These are phyloP conservation scores for Drosophila lacicola DNA, from an alignment of 2,888 invertebrate genomes.

Conservation along the genomic window DNA sequence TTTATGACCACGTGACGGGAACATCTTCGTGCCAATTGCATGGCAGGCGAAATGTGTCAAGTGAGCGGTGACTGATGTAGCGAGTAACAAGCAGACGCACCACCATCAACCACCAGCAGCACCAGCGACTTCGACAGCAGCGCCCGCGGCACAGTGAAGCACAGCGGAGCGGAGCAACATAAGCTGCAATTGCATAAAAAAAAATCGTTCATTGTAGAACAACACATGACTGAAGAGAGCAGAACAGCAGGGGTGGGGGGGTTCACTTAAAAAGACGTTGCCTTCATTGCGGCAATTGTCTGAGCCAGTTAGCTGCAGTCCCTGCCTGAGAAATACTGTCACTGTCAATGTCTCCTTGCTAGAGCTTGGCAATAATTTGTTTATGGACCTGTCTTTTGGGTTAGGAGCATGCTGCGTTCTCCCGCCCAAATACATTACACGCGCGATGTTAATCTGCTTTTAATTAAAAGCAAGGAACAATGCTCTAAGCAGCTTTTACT, in stretches of 20 bases:
- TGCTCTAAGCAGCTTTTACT: slow-evolving; percentile 66
- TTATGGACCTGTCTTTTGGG: slow-evolving; percentile 32
- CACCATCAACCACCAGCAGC: slow-evolving; percentile 11
- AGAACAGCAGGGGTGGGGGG: slow-evolving; percentile 3
- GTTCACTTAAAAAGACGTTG: slow-evolving; percentile 61
- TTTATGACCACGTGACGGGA: slow-evolving; percentile 65
- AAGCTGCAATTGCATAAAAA: slow-evolving; percentile 53
- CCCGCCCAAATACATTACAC: slow-evolving; percentile 57
- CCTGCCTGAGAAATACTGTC: slow-evolving; percentile 31
- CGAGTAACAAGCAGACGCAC: slow-evolving; percentile 79
- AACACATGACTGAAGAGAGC: slow-evolving; percentile 50
- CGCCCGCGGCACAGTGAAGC: slow-evolving; percentile 10
- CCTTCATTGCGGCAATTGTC: slow-evolving; percentile 61
- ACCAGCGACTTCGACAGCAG: slow-evolving; percentile 2
- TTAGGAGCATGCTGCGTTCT: background rate
- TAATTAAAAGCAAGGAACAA: slow-evolving; percentile 71
- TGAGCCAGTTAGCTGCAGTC: slow-evolving; percentile 38
- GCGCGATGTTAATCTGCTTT: slow-evolving; percentile 76
- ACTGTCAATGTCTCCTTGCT: slow-evolving; percentile 68
- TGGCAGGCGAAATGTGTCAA: slow-evolving; percentile 81
- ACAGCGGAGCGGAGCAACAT: slow-evolving; percentile 31
- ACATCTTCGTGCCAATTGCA: slow-evolving; percentile 71
- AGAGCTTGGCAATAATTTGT: slow-evolving; percentile 61
- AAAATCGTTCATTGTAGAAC: slow-evolving; percentile 49
- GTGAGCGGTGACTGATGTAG: slow-evolving; percentile 84